A percentile compares a stretch with the other conserved stretches of the same genome.
phyloP scores from a whole-genome alignment of 2,888 invertebrate genomes.

The Sphecodes monilicornis region DNA sequence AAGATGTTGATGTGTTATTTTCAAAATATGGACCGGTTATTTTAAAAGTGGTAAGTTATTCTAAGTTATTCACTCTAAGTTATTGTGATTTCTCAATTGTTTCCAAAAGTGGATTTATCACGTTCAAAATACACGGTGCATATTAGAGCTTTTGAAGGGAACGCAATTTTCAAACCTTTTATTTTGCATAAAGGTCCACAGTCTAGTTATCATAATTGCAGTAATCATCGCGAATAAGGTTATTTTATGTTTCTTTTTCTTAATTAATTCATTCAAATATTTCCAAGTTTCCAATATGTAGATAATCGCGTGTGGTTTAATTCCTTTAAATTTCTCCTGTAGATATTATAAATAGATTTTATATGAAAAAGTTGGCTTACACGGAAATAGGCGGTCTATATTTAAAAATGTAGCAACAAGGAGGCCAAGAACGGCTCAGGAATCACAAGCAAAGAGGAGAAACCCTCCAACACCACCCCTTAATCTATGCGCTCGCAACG shows the following conservation, averaged over 20 bases:
- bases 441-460: conserved; percentile 15
- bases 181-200: too few relatives aligned
- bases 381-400: neutral
- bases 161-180: too few relatives aligned
- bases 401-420: neutral
- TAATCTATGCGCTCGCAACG: neutral
- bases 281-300: neutral
- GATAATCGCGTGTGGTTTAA: neutral
- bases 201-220: too few relatives aligned
- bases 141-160: too few relatives aligned
- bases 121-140: too few relatives aligned
- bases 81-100: too few relatives aligned
- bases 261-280: neutral
- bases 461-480: conserved; percentile 11
- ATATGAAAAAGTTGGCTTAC: neutral
- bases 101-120: too few relatives aligned
- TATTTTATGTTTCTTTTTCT: too few relatives aligned
- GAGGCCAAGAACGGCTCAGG: conserved; percentile 13
- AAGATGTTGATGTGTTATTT: neutral
- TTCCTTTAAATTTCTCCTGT: neutral
- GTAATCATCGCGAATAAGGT: too few relatives aligned
- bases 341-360: neutral
- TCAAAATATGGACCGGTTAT: too few relatives aligned
- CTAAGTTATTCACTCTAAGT: too few relatives aligned
- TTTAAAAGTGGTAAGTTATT: too few relatives aligned